These are phyloP conservation scores for Pholis gunnellus DNA, from an alignment of 2,113 vertebrate species.

Conservation along the genomic window DNA sequence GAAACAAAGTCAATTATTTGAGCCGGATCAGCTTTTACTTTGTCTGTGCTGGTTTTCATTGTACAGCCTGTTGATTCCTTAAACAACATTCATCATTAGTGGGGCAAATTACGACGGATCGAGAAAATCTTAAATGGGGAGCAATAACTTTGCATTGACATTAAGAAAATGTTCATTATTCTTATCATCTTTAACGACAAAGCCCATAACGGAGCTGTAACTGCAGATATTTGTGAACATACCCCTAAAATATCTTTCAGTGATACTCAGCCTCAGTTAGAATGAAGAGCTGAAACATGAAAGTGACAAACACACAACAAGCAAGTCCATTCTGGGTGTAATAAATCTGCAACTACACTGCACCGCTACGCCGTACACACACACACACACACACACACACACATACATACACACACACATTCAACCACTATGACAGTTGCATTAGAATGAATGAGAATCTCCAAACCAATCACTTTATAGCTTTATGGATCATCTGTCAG, in stretches of 20 bases:
- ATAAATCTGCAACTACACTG: conserved; percentile 42
- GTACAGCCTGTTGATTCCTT: not conserved
- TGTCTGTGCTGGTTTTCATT: not conserved
- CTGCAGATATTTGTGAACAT: not conserved
- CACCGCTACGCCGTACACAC: conserved; percentile 16
- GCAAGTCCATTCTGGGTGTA: conserved; percentile 15
- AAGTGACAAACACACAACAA: conserved; percentile 13
- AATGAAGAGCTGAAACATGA: not conserved
- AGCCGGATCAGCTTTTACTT: not conserved
- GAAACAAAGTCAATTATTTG: not conserved
- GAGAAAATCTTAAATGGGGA: not conserved
- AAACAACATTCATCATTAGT: not conserved
- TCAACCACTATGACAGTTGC: conserved; percentile 59
- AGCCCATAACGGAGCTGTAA: not conserved
- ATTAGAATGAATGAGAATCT: conserved; percentile 77
- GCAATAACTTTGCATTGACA: not conserved
- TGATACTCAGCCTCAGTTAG: not conserved
- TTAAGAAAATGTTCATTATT: not conserved
- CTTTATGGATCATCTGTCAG: conserved; percentile 81
- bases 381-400: conserved; percentile 26
- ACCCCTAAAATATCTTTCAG: not conserved
- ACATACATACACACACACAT: conserved; percentile 35
- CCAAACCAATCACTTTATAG: conserved; percentile 75
- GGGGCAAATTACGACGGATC: not conserved
- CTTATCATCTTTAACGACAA: not conserved